Evolutionary conservation across 1,140 invertebrate species (phyloP), one percentile per base, ranked within the genome.

Genomic region (Manduca sexta): DNA sequence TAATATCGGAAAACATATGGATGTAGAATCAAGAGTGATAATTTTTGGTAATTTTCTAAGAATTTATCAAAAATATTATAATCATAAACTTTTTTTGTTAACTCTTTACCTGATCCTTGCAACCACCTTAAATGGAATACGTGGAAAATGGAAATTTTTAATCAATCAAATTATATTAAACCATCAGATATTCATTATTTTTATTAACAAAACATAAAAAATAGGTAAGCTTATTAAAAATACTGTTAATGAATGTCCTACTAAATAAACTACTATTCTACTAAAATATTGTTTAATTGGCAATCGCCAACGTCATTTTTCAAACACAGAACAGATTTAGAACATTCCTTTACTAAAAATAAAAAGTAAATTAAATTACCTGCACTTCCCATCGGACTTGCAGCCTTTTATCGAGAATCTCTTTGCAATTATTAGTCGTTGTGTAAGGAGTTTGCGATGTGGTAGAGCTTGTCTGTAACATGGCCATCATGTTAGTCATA

Each of bases 381-480:
- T 79, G 84, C 49, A 93, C 77, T 56, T 93, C 90, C 94, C 94
- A 95, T 45, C 92, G 90, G 1, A 96, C 91, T 86, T 95, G 94
- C 29, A 95, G 76, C 39, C 91, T 89, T 51, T 92, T 93, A 26
- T 93, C 89, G 34, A 95, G 75, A 61, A 96, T 88, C 71, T 95
- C 93, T 35, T 93, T 90, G 76, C 94, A 96, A 64, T 95, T 95
- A 56, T 88, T 91, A 55, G 84, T 83, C 29, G 77, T 85, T 38
- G 75, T 88, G 45, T 72, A 77, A 5, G 88, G 88, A 1, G 89
- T 88, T 30, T 89, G 88, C 14, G 91, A 91, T 0, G 90, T 88
- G 43, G 90, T 92, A 17, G 91, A 91, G 58, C 91, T 93, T 8
- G 92, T 93, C 92, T 93, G 87, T 49, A 89, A 86, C 45, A 35